Conservation (phyloP, 2,888 invertebrate genomes). For the Polia nebulosa region DNA sequence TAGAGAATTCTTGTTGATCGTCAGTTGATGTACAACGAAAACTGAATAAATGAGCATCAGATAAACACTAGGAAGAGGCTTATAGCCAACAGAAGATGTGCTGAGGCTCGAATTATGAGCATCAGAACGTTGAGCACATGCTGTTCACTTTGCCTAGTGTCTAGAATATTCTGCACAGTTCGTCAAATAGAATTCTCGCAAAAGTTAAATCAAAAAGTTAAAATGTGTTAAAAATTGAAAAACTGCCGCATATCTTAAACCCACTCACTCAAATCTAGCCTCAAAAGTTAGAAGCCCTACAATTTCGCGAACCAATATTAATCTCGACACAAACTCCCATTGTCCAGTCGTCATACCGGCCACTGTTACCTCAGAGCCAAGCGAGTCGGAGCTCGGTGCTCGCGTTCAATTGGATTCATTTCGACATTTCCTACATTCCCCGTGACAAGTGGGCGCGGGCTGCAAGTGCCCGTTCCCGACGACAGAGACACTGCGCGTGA, state of each 20-base stretch:
- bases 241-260: too few relatives aligned
- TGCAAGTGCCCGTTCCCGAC: constrained; percentile 70
- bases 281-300: background rate
- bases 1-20: background rate
- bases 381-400: constrained; percentile 13
- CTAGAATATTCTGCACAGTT: too few relatives aligned
- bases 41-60: too few relatives aligned
- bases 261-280: constrained; percentile 15
- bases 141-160: too few relatives aligned
- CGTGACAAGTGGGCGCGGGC: constrained; percentile 77
- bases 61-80: too few relatives aligned
- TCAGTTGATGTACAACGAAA: too few relatives aligned
- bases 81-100: too few relatives aligned
- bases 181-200: too few relatives aligned
- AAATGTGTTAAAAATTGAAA: too few relatives aligned
- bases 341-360: constrained; percentile 43
- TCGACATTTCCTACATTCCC: constrained; percentile 69
- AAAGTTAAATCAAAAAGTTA: too few relatives aligned
- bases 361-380: constrained; percentile 51
- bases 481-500: constrained; percentile 76
- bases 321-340: constrained; percentile 28
- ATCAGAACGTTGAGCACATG: too few relatives aligned
- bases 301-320: constrained; percentile 34
- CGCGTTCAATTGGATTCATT: constrained; percentile 56
- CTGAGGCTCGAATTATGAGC: too few relatives aligned